Evolutionary conservation across 2,888 invertebrate genomes (phyloP).

Genomic region (Zygothrica quintamaculata): DNA sequence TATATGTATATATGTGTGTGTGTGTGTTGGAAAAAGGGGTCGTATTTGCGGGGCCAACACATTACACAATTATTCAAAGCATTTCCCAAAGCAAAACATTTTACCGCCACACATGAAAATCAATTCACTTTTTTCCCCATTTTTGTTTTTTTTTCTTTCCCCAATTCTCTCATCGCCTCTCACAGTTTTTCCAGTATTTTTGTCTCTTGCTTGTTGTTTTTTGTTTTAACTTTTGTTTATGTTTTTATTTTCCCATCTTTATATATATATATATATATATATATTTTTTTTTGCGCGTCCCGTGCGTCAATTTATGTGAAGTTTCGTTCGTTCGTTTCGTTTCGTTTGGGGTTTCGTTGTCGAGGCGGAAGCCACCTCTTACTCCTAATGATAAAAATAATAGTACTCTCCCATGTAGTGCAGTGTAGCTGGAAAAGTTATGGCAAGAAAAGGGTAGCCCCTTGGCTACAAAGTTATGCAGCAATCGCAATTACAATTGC

Average conservation of each 20-base stretch:
- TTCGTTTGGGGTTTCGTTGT: too few relatives aligned
- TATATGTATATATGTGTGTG: background rate
- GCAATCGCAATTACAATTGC: conserved; percentile 32
- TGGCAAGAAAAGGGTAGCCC: conserved; percentile 54
- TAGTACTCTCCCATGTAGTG: conserved; percentile 38
- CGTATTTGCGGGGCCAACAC: conserved; percentile 16
- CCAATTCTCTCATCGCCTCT: conserved; percentile 3
- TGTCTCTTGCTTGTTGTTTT: conserved; percentile 29
- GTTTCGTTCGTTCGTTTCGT: conserved; percentile 23
- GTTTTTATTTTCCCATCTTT: conserved; percentile 59
- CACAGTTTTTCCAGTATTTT: conserved; percentile 10
- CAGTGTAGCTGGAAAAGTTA: conserved; percentile 40
- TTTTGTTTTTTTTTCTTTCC: conserved; percentile 14
- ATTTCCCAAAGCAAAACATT: conserved; percentile 53
- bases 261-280: too few relatives aligned
- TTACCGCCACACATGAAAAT: conserved; percentile 64
- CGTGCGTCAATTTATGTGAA: conserved; percentile 68
- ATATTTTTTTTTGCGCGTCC: conserved; percentile 50
- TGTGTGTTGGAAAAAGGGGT: background rate
- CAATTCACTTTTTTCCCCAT: conserved; percentile 53
- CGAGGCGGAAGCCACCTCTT: conserved; percentile 55
- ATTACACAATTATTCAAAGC: conserved; percentile 68
- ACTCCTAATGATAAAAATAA: conserved; percentile 63
- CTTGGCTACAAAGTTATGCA: conserved; percentile 31
- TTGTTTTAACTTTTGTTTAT: conserved; percentile 46